Conservation (phyloP, 2,113 vertebrate species). For the Ciconia maguari region DNA sequence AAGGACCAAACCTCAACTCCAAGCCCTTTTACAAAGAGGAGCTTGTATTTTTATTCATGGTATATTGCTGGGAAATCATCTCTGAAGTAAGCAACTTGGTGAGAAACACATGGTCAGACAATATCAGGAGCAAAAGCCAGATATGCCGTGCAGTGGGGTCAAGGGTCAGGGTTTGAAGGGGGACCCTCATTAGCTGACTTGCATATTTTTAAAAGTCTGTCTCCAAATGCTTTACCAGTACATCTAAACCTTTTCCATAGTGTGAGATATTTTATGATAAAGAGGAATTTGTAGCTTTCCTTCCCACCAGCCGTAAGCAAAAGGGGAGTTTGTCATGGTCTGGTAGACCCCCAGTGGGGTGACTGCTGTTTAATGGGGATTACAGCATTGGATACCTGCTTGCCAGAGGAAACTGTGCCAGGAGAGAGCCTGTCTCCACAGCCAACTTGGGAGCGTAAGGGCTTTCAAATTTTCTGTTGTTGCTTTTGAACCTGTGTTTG, state of each 20-base stretch:
- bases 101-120: not conserved
- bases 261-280: not conserved
- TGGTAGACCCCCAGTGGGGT: not conserved
- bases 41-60: not conserved
- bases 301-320: not conserved
- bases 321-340: not conserved
- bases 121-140: not conserved
- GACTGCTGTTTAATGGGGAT: not conserved
- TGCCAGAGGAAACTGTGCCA: not conserved
- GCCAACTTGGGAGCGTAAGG: not conserved
- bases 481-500: not conserved
- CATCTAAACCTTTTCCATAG: not conserved
- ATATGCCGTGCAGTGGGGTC: accelerated
- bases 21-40: not conserved
- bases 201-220: not conserved
- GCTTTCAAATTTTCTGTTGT: not conserved
- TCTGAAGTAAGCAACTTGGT: not conserved
- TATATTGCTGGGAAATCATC: not conserved
- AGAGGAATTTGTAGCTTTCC: not conserved
- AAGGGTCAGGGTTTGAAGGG: not conserved
- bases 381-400: not conserved
- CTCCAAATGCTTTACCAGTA: not conserved
- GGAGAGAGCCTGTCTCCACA: not conserved
- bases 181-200: not conserved
- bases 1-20: not conserved